Base-by-base conservation (phyloP, 2,113 vertebrate species). In the Hemichromis elongatus region DNA sequence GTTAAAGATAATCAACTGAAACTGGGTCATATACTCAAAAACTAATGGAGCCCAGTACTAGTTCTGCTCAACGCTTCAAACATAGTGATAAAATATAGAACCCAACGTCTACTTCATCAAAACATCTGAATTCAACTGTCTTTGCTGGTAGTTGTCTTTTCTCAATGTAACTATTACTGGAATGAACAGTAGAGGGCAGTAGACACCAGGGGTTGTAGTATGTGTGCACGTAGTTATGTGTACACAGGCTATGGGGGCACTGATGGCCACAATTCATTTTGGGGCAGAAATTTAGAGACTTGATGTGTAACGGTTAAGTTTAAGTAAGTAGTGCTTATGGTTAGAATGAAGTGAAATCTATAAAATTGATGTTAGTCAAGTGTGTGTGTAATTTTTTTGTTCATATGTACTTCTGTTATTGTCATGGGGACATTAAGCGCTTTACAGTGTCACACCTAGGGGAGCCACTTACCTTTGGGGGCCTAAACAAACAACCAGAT, bases 101-200 rank as follows among this genome's bases (percentile, higher is more conserved):
- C 18, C 19, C 8, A 19, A 6, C 8, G 47, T 9, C 18, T 50
- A 16, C 24, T 50, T 3, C 24, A 75, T 75, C 24, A 18, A 47
- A 18, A 28, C 40, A 18, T 75, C 42, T 47, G 5, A 61, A 63
- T 28, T 80, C 42, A 21, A 63, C 26, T 80, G 42, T 45, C 37
- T 26, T 19, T 30, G 18, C 21, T 45, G 37, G 1, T 16, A 28
- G 24, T 47, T 9, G 16, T n/a, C 37, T 14, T 28, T 59, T 30
- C 37, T n/a, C 26, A 26, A 10, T 56, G 40, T 1, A 57, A 14
- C n/a, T 52, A 30, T 16, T 21, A 13, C 13, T 33, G 9, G 18
- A 75, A 37, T 10, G 3, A 61, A 63, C 90, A 87, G 84, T 28
- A 93, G 92, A 88, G 86, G 91, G 92, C 91, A 89, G 91, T 52